phyloP scores from a whole-genome alignment of 1,140 invertebrate genomes.

The Drosophila ficusphila region DNA sequence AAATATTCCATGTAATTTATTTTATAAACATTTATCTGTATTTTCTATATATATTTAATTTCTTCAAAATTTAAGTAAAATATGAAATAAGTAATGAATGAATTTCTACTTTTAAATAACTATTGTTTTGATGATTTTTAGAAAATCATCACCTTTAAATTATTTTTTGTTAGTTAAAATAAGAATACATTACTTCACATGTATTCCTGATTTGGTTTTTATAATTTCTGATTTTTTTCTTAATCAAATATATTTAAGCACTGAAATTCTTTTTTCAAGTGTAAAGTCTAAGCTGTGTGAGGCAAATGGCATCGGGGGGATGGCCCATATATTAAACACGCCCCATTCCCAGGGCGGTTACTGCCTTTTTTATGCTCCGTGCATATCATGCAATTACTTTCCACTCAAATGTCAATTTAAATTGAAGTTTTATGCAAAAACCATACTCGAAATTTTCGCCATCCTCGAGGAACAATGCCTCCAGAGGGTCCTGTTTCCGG shows the following conservation, averaged over 20 bases:
- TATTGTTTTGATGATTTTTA: too few species aligned
- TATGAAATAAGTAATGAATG: too few species aligned
- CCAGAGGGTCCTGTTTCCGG: constrained; percentile 9
- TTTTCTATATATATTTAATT: too few species aligned
- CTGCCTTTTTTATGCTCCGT: constrained; percentile 74
- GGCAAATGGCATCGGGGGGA: constrained; percentile 8
- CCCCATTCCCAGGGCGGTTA: constrained; percentile 45
- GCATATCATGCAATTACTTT: constrained; percentile 82
- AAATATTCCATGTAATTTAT: too few species aligned
- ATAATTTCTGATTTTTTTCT: background rate
- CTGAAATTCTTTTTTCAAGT: constrained; percentile 3
- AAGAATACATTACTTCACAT: too few species aligned
- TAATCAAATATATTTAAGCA: too few species aligned
- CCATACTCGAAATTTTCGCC: constrained; percentile 72
- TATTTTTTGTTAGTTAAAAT: too few species aligned
- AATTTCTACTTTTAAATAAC: too few species aligned
- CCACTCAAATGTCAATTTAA: constrained; percentile 82
- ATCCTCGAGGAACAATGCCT: constrained; percentile 22
- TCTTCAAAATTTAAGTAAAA: too few species aligned
- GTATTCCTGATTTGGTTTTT: background rate
- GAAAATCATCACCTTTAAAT: too few species aligned
- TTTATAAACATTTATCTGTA: too few species aligned
- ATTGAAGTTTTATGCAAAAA: constrained; percentile 83
- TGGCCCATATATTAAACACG: constrained; percentile 71
- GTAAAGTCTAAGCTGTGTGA: constrained; percentile 12